Conservation (phyloP, 2,888 invertebrate species). For the Plagodis dolabraria region DNA sequence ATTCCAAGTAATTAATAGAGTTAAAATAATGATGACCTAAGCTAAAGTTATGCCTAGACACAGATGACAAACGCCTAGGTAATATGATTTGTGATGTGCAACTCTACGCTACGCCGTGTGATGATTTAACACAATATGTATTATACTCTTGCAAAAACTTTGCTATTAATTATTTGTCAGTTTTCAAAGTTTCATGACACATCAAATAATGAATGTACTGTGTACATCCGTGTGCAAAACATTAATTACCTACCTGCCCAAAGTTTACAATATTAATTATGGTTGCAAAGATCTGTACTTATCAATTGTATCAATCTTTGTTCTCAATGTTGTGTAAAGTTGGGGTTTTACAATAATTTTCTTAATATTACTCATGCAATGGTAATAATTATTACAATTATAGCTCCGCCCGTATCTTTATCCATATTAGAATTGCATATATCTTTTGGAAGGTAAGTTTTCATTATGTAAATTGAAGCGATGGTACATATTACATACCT, state of each 20-base stretch:
- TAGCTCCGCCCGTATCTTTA: too few species aligned
- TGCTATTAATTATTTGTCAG: neutral
- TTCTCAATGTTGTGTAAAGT: neutral
- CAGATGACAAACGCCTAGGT: too few species aligned
- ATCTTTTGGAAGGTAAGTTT: too few species aligned
- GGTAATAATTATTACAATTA: too few species aligned
- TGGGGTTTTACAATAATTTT: too few species aligned
- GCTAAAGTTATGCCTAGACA: too few species aligned
- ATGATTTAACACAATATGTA: conserved; percentile 1
- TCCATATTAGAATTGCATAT: too few species aligned
- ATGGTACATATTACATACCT: too few species aligned
- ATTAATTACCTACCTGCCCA: conserved; percentile 30
- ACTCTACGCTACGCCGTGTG: neutral
- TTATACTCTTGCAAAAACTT: conserved; percentile 7
- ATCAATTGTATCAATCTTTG: conserved; percentile 7
- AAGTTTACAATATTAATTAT: conserved; percentile 22
- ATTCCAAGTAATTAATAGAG: too few species aligned
- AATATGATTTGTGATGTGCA: neutral
- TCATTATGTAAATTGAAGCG: too few species aligned
- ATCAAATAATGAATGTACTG: conserved; percentile 8
- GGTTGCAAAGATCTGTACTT: neutral
- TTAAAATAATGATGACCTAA: too few species aligned
- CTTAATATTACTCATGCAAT: too few species aligned
- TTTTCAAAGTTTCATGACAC: conserved; percentile 31
- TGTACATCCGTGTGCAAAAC: conserved; percentile 34